These are phyloP conservation scores for Cepaea nemoralis DNA, from an alignment of 1,140 invertebrate species.

Conservation along the genomic window DNA sequence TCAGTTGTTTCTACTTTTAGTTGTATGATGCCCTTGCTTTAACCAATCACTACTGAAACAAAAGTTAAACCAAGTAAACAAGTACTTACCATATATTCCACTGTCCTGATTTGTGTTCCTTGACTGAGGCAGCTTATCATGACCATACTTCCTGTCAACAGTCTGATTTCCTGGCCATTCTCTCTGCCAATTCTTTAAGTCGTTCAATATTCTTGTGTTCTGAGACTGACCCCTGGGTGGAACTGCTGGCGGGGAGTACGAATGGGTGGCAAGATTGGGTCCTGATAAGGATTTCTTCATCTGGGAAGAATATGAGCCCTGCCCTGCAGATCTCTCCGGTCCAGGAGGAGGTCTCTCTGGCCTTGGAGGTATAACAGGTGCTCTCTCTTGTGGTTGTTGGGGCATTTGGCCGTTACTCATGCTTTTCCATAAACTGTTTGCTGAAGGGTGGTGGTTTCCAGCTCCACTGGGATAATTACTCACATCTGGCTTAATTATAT, in stretches of 20 bases:
- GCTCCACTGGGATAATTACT: not conserved
- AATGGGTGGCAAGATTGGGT: constrained; percentile 28
- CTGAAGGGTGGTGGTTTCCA: not conserved
- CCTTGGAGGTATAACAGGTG: constrained; percentile 38
- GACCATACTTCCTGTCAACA: not conserved
- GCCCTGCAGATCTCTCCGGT: constrained; percentile 30
- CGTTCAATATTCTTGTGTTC: constrained; percentile 51
- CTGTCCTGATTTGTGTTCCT: constrained; percentile 17
- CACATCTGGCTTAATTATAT: constrained; percentile 3
- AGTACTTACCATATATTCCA: constrained; percentile 45
- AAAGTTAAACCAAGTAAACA: too few species aligned
- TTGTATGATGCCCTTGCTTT: too few species aligned
- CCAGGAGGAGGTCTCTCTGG: constrained; percentile 36
- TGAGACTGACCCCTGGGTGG: constrained; percentile 59
- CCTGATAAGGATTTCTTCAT: constrained; percentile 45
- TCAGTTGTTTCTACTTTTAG: too few species aligned
- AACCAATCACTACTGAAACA: too few species aligned
- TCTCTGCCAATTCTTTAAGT: constrained; percentile 64
- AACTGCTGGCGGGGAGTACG: constrained; percentile 50
- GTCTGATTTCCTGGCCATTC: constrained; percentile 39
- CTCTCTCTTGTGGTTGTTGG: not conserved
- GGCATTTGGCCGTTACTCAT: not conserved
- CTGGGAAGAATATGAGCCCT: not conserved
- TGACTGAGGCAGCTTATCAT: not conserved
- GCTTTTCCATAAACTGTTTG: not conserved